phyloP scores from a whole-genome alignment of 2,888 invertebrate genomes.

The Cosmia pyralina region DNA sequence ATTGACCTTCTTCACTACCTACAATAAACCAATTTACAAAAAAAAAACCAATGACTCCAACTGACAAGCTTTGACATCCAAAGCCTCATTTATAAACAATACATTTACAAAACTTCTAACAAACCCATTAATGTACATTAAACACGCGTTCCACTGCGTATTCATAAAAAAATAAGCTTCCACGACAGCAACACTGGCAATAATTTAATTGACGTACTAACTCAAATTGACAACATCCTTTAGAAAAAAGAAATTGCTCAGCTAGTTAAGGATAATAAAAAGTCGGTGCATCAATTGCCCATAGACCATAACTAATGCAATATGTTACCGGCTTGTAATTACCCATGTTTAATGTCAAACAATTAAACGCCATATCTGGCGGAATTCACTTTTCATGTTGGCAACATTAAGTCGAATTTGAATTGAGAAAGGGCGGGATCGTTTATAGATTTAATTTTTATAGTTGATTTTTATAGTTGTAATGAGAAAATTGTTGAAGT shows the following conservation, averaged over 20 bases:
- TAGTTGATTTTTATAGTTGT: too few species aligned
- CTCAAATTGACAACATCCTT: constrained; percentile 50
- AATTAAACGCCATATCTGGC: constrained; percentile 67
- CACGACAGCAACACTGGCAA: constrained; percentile 18
- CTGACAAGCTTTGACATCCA: neutral
- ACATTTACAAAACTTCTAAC: neutral
- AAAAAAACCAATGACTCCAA: neutral
- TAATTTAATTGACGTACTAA: constrained; percentile 38
- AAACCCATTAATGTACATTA: constrained; percentile 1
- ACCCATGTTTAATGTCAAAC: constrained; percentile 65
- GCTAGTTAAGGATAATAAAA: constrained; percentile 59
- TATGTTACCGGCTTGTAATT: constrained; percentile 61
- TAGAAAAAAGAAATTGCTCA: constrained; percentile 36
- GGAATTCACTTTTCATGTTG: constrained; percentile 51
- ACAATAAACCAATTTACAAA: neutral
- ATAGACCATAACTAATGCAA: constrained; percentile 61
- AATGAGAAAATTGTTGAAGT: neutral
- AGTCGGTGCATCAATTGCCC: constrained; percentile 61
- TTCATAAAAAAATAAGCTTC: constrained; percentile 3
- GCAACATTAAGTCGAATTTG: constrained; percentile 42
- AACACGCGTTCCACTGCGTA: constrained; percentile 14
- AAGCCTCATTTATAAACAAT: neutral
- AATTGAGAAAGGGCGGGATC: constrained; percentile 36
- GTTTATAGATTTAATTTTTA: constrained; percentile 1
- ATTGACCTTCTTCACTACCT: constrained; percentile 18